These are phyloP conservation scores for Vanessa atalanta DNA, from an alignment of 1,140 invertebrate genomes.

Conservation along the genomic window DNA sequence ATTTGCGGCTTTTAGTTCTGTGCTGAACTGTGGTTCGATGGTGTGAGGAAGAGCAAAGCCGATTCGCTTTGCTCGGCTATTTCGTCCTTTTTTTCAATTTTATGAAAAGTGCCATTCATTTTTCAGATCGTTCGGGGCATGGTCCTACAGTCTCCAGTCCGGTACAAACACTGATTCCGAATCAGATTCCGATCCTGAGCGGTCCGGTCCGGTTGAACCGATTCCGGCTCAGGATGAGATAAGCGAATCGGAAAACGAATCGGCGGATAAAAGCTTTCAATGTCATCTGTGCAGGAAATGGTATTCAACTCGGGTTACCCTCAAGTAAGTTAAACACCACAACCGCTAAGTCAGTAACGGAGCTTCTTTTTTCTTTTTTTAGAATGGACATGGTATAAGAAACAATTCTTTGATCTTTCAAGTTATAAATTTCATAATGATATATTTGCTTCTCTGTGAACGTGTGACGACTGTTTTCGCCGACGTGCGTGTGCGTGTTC, in stretches of 20 bases:
- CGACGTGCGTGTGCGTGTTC: no score
- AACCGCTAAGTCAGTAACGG: no score
- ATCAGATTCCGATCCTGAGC: slow-evolving; percentile 52
- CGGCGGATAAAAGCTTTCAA: slow-evolving; percentile 75
- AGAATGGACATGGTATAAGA: no score
- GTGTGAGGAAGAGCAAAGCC: no score
- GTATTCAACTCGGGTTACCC: slow-evolving; percentile 74
- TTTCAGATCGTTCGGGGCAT: slow-evolving; percentile 62
- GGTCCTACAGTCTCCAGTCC: slow-evolving; percentile 52
- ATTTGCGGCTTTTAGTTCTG: no score
- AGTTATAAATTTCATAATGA: no score
- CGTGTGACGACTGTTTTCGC: background rate
- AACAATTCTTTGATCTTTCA: no score
- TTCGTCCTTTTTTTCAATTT: no score
- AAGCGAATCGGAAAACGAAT: slow-evolving; percentile 73
- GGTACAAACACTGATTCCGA: slow-evolving; percentile 51
- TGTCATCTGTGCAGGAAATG: slow-evolving; percentile 75
- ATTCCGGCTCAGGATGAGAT: slow-evolving; percentile 54
- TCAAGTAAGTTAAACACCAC: slow-evolving; percentile 61
- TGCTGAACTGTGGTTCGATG: no score
- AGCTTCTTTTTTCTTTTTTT: no score
- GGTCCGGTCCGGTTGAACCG: slow-evolving; percentile 29
- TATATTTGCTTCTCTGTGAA: background rate
- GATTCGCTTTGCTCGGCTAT: no score
- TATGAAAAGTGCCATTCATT: background rate